phyloP scores from a whole-genome alignment of 2,797 vertebrate species.

The Lophius americanus region DNA sequence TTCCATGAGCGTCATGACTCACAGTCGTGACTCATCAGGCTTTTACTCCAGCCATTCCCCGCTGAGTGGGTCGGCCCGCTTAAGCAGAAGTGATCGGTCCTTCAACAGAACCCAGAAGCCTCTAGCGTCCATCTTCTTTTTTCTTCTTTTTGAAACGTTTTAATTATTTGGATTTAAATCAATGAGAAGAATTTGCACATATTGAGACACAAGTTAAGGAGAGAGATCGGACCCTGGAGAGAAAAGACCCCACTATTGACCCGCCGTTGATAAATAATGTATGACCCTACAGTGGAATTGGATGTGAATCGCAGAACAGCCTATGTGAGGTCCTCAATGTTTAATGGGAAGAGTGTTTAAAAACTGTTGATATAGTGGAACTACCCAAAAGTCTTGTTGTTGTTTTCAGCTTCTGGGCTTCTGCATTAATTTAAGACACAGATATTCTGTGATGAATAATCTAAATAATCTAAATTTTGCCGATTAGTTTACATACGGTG shows the following conservation, averaged over 20 bases:
- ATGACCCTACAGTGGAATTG: conserved; percentile 33
- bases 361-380: conserved; percentile 27
- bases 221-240: conserved; percentile 18
- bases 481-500: too few relatives aligned
- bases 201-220: conserved; percentile 11
- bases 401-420: conserved; percentile 26
- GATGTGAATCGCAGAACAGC: conserved; percentile 29
- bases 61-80: conserved; percentile 37
- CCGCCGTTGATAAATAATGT: conserved; percentile 55
- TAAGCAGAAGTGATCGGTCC: conserved; percentile 24
- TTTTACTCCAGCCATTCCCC: conserved; percentile 47
- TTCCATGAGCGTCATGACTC: conserved; percentile 63
- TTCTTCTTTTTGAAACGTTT: background rate
- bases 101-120: conserved; percentile 19
- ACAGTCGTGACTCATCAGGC: conserved; percentile 40
- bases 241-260: conserved; percentile 43
- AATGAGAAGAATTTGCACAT: conserved; percentile 7
- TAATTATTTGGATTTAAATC: conserved; percentile 1
- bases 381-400: conserved; percentile 24
- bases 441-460: too few relatives aligned
- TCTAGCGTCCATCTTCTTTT: background rate
- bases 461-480: too few relatives aligned
- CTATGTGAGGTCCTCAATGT: conserved; percentile 36
- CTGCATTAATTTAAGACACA: conserved; percentile 12
- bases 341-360: conserved; percentile 39